Evolutionary conservation across 2,888 invertebrate genomes (phyloP), one percentile per base, ranked within the genome.

Genomic region (Metallyticus violacea): DNA sequence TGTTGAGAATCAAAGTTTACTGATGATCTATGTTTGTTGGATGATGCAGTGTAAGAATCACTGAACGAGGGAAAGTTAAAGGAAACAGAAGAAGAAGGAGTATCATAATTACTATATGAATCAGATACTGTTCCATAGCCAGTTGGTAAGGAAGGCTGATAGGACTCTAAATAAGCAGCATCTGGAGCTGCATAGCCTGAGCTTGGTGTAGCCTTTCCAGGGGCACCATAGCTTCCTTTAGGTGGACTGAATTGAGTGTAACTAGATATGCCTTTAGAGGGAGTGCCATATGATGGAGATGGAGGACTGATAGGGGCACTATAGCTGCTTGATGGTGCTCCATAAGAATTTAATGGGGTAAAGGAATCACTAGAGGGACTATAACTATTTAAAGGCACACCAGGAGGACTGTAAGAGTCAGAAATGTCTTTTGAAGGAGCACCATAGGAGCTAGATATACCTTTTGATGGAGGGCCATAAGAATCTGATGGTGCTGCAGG

Each of bases 81-180:
- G 28, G 88, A 86, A 15, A 83, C 85, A 79, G 85, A 86, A 27
- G 86, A 82, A 22, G 29, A n/a, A 26, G 82, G 87, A 85, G 9
- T 27, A 77, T 28, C 79, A n/a, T 88, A 88, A 7, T 88, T 88
- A 79, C 27, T 85, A 86, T 88, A 88, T 2, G 84, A 80, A 62
- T 80, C 29, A 9, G 90, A 89, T 2, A 90, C 89, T 79, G 87
- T 77, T 84, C 84, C 88, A 87, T 87, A 89, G 29, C 80, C 79
- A 15, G 77, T 77, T 15, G 90, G 90, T 87, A 62, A 62, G 40
- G 40, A 62, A 15, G 40, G 22, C 40, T 62, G 40, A 4, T 62
- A 62, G 2, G 40, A 15, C 22, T 62, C 40, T 22, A 62, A 62
- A 79, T 88, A 87, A 22, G 76, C 62, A 7, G 79, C 85, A 6